Base-by-base conservation (phyloP, 1,140 invertebrate species). In the Atta colombica region DNA sequence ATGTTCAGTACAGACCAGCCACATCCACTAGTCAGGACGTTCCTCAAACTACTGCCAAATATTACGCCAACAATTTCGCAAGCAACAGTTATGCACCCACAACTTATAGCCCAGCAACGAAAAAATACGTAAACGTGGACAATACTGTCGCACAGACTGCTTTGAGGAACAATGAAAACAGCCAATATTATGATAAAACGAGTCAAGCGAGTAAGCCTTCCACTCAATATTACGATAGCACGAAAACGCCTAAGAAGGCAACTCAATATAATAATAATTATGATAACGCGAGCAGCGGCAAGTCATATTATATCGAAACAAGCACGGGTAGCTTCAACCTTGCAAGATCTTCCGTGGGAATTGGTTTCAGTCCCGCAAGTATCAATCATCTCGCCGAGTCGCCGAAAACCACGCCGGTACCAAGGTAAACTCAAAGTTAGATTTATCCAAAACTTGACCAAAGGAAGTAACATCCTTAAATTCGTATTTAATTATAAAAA, bases 21-120 rank as follows among this genome's bases (percentile, higher is more conserved):
- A 58, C 92, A 80, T 85, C 94, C 91, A 69, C 93, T 35, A 90
- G 55, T 21, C 81, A 89, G 82, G 86, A 92, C 31, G 12, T 88
- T 75, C 78, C 88, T 51, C 91, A 92, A 68, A 89, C 91, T 8
- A 93, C 91, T 7, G 77, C 80, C 3, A 94, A 94, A 21, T 90
- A 94, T 2, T 95, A 96, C 81, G 88, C 93, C 1, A 95, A 94
- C 51, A 95, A 95, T 69, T 96, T 95, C 71, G 93, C 95, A 12
- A 94, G 93, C 31, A 96, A 94, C 63, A 96, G 93, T 86, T 96
- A 95, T 55, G 90, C 93, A 3, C 96, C 96, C 0, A 96, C 96
- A 0, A 96, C 96, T 4, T 93, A 95, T 68, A 94, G 94, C 75
- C 94, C 95, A 6, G 84, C 94, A 4, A 93, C 94, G 1, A 94